phyloP scores from a whole-genome alignment of 2,888 invertebrate species.

The Polydrusus pterygomalis region DNA sequence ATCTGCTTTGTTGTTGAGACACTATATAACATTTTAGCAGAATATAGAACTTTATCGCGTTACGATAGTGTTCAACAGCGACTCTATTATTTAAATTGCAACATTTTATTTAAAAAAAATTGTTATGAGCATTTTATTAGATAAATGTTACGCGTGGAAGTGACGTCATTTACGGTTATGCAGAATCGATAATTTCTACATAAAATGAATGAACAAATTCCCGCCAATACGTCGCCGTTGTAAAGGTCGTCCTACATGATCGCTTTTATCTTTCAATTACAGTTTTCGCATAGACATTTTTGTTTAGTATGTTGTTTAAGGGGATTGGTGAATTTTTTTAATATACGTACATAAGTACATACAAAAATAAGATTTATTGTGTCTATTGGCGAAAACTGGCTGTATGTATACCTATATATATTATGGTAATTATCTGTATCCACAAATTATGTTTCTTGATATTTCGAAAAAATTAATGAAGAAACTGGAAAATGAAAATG shows the following conservation, averaged over 20 bases:
- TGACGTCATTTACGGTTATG: conserved; percentile 44
- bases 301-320: background rate
- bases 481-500: no score
- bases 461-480: no score
- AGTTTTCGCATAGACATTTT: conserved; percentile 39
- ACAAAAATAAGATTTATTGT: no score
- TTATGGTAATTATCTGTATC: no score
- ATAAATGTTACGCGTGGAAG: conserved; percentile 33
- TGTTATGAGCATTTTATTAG: background rate
- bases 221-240: conserved; percentile 53
- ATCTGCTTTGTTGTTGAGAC: no score
- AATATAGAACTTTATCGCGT: no score
- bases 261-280: conserved; percentile 38
- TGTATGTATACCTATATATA: no score
- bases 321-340: no score
- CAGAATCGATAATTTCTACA: conserved; percentile 52
- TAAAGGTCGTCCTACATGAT: conserved; percentile 48
- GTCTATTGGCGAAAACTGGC: no score
- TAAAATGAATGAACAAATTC: conserved; percentile 56
- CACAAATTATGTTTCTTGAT: no score
- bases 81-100: conserved; percentile 1
- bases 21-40: no score
- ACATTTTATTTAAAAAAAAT: conserved; percentile 1
- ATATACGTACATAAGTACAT: no score
- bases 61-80: background rate